Evolutionary conservation across 2,113 vertebrate species (phyloP).

Genomic region (Martes martes): DNA sequence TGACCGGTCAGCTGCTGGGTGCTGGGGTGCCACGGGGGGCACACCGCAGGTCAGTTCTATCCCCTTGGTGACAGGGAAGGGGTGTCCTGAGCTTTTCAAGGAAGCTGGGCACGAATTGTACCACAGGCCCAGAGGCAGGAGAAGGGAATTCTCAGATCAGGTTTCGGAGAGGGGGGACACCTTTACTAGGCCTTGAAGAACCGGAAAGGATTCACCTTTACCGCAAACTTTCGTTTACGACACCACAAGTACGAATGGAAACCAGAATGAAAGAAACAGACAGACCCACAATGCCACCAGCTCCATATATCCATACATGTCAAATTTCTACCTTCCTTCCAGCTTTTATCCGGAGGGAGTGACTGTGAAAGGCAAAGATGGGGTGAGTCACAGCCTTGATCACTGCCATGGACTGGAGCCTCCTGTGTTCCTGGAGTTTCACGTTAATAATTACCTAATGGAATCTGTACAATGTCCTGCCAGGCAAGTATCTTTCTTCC

Average conservation of each 20-base stretch:
- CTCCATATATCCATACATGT: not conserved
- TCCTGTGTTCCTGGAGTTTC: not conserved
- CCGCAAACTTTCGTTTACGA: not conserved
- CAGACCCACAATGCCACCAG: not conserved
- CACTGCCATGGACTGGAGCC: not conserved
- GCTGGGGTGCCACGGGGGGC: not conserved
- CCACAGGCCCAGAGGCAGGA: not conserved
- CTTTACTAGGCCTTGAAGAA: not conserved
- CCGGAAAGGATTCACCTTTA: not conserved
- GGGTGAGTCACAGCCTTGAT: not conserved
- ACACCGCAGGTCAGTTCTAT: not conserved
- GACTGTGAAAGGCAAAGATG: not conserved
- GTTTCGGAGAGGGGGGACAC: not conserved
- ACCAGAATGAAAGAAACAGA: not conserved
- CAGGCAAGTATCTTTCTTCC: slow-evolving; percentile 36
- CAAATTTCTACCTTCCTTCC: not conserved
- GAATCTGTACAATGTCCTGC: slow-evolving; percentile 26
- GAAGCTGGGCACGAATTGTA: not conserved
- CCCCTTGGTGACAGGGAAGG: not conserved
- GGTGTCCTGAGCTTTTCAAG: not conserved
- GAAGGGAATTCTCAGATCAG: not conserved
- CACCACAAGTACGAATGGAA: not conserved
- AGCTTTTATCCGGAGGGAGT: not conserved
- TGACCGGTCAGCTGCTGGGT: not conserved
- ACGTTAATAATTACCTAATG: slow-evolving; percentile 6